Conservation (phyloP, 23 tunicate genomes). For the Clavelina lepadiformis region DNA sequence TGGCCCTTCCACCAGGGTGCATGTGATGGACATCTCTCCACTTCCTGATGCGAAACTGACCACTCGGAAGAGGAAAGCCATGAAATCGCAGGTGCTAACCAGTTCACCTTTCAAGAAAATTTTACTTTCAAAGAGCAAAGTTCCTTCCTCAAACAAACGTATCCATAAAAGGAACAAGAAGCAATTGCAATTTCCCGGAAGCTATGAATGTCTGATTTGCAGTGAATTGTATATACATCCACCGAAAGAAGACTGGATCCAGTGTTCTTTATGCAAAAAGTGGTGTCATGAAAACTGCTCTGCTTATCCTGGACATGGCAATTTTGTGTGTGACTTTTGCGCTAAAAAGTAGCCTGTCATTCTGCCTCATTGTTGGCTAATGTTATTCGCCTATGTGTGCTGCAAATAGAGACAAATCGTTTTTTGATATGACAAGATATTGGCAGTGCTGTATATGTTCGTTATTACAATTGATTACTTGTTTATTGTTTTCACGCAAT, state of each 20-base stretch:
- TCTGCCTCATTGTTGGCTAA: not conserved
- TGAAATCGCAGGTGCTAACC: conserved; percentile 2
- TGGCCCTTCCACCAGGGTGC: too few species aligned
- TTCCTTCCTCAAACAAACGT: not conserved
- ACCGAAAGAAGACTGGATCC: conserved; percentile 23
- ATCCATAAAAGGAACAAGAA: not conserved
- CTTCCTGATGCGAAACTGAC: conserved; percentile 1
- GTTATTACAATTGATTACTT: not conserved
- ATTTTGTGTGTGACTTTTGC: conserved; percentile 14
- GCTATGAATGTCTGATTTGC: conserved; percentile 4
- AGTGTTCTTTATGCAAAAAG: conserved; percentile 6
- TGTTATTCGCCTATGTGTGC: not conserved
- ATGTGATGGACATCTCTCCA: conserved; percentile 5
- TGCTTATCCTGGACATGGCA: not conserved
- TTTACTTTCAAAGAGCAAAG: conserved; percentile 1
- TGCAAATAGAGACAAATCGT: too few species aligned
- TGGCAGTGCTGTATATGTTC: not conserved
- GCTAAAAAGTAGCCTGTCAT: not conserved
- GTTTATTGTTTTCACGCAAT: conserved; percentile 1
- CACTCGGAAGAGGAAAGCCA: conserved; percentile 6
- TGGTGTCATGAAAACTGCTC: conserved; percentile 32
- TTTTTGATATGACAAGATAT: not conserved
- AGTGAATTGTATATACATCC: not conserved
- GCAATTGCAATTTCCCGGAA: not conserved
- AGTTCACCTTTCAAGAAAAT: conserved; percentile 12